Evolutionary conservation across 2,888 invertebrate genomes (phyloP).

Genomic region (Pristionchus arcanus): DNA sequence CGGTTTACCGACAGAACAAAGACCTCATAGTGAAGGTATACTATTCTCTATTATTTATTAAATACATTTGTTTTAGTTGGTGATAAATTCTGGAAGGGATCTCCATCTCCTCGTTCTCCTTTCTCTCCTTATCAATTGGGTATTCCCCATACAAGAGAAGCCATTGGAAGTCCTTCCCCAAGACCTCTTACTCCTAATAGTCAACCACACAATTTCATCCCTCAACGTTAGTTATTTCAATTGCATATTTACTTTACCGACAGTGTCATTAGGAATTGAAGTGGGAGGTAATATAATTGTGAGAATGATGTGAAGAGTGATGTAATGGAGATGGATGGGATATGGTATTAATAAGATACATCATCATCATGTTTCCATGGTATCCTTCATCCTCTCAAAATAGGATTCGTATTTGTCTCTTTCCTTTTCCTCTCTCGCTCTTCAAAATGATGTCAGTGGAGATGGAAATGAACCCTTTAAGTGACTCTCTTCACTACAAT

Average conservation of each 20-base stretch:
- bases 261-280: no score
- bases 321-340: no score
- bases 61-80: no score
- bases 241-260: neutral
- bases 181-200: neutral
- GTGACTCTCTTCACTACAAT: no score
- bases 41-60: neutral
- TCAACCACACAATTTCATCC: neutral
- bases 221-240: neutral
- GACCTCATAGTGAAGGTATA: slow-evolving; percentile 25
- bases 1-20: neutral
- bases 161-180: neutral
- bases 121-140: no score
- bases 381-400: neutral
- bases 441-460: neutral
- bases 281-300: no score
- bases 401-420: neutral
- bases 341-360: no score
- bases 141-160: no score
- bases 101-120: no score
- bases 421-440: neutral
- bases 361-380: neutral
- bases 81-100: no score
- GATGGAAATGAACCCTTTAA: neutral
- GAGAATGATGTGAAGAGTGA: no score